Evolutionary conservation across 2,888 invertebrate genomes (phyloP).

Genomic region (Melanotus villosus): DNA sequence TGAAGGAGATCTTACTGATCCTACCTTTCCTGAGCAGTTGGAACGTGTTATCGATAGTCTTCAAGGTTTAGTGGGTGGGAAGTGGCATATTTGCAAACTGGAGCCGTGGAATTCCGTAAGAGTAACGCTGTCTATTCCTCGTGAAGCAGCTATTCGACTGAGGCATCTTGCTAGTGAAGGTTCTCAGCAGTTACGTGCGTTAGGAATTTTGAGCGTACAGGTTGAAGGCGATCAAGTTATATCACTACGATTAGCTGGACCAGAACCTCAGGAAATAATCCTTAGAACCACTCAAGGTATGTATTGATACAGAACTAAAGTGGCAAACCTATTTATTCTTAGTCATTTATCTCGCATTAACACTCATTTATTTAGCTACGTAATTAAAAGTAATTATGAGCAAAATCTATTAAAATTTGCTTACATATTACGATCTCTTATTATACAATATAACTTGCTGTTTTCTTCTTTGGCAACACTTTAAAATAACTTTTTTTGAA

Average conservation of each 20-base stretch:
- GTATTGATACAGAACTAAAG: no score
- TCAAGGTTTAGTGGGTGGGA: constrained; percentile 77
- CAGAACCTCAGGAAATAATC: constrained; percentile 81
- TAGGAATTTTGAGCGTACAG: constrained; percentile 96
- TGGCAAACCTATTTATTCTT: no score
- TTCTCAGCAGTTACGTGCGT: constrained; percentile 87
- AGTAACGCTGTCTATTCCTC: constrained; percentile 97
- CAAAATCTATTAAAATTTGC: no score
- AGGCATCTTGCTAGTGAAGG: constrained; percentile 94
- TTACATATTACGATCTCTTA: no score
- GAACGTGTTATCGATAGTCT: constrained; percentile 84
- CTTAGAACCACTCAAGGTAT: constrained; percentile 72
- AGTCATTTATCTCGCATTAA: no score
- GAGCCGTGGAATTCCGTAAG: constrained; percentile 99
- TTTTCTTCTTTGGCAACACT: no score
- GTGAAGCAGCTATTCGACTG: constrained; percentile 93
- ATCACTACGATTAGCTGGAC: constrained; percentile 77
- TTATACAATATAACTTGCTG: no score
- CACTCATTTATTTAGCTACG: no score
- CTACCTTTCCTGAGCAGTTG: constrained; percentile 87
- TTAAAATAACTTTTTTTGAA: no score
- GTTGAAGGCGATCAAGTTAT: constrained; percentile 90
- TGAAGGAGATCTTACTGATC: constrained; percentile 92
- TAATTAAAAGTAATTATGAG: no score
- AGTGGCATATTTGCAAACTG: constrained; percentile 81